Base-by-base conservation (phyloP, 1,140 invertebrate genomes). In the Heterodera carotae region DNA sequence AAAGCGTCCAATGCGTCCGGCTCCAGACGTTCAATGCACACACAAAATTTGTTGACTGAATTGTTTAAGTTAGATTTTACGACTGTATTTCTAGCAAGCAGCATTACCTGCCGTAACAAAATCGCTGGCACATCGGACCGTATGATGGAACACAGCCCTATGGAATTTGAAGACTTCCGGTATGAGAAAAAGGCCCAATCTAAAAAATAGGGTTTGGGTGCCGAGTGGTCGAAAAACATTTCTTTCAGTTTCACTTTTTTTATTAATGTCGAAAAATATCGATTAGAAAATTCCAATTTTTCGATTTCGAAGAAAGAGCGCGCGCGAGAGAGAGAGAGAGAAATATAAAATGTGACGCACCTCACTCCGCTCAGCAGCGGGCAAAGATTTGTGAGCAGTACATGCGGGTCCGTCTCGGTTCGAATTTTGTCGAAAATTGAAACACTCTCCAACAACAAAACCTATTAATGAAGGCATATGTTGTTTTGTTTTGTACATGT, bases 341-440 rank as follows among this genome's bases (percentile, higher is more conserved):
- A 6, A 39, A 4, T 39, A 39, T 39, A 39, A 53, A 56, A 18
- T 56, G 12, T 18, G 4, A 56, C 29, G 18, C 27, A 56, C 56
- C 66, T 29, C 12, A 62, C 27, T 12, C 33, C 56, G 25, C 6
- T 66, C 64, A 74, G 36, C 34, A 74, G 36, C 43, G 36, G 27
- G 59, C n/a, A 31, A 34, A 56, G 72, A 25, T 56, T 25, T 27
- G 43, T 27, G 27, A 74, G 36, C 33, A 74, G 39, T 34, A 15
- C n/a, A 39, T 74, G 64, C 27, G 72, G 72, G 29, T 74, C 56
- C 34, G 22, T 59, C 27, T n/a, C 34, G 25, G 25, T 8, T n/a
- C 33, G 48, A n/a, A 74, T 22, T 31, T 15, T 59, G 36, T 74
- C 36, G 18, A 74, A n/a, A 62, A 74, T 74, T 31, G 53, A 66